These are phyloP conservation scores for Cantharis nigra DNA, from an alignment of 2,888 invertebrate genomes.

Conservation along the genomic window DNA sequence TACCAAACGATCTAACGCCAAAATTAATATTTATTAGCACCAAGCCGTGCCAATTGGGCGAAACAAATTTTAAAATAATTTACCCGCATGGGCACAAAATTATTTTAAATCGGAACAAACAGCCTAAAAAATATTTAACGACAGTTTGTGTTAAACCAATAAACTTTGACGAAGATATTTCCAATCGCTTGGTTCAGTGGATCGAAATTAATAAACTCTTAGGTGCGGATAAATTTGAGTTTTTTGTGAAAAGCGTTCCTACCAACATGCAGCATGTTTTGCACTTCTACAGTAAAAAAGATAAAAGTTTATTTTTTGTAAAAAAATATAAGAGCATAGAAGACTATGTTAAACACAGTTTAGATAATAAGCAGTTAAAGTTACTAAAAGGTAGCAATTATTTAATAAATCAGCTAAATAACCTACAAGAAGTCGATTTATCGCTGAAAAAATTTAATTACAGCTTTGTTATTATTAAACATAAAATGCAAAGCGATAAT, in stretches of 20 bases:
- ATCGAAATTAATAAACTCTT: conserved; percentile 69
- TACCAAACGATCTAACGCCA: conserved; percentile 58
- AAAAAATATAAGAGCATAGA: conserved; percentile 13
- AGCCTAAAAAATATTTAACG: conserved; percentile 40
- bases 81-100: conserved; percentile 30
- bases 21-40: conserved; percentile 59
- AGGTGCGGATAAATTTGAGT: conserved; percentile 68
- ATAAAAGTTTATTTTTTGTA: not conserved
- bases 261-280: conserved; percentile 61
- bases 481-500: conserved; percentile 2
- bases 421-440: not conserved
- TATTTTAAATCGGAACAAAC: not conserved
- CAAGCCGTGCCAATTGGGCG: conserved; percentile 56
- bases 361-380: conserved; percentile 9
- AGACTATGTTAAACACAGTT: conserved; percentile 4
- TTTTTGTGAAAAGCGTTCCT: conserved; percentile 67
- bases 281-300: conserved; percentile 57
- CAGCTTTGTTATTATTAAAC: conserved; percentile 1
- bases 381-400: not conserved
- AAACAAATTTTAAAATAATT: conserved; percentile 42
- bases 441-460: conserved; percentile 3
- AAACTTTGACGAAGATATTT: conserved; percentile 67
- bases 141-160: conserved; percentile 76
- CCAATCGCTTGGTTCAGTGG: conserved; percentile 70
- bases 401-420: not conserved